phyloP scores from a whole-genome alignment of 2,888 invertebrate genomes.

The Tuta absoluta region DNA sequence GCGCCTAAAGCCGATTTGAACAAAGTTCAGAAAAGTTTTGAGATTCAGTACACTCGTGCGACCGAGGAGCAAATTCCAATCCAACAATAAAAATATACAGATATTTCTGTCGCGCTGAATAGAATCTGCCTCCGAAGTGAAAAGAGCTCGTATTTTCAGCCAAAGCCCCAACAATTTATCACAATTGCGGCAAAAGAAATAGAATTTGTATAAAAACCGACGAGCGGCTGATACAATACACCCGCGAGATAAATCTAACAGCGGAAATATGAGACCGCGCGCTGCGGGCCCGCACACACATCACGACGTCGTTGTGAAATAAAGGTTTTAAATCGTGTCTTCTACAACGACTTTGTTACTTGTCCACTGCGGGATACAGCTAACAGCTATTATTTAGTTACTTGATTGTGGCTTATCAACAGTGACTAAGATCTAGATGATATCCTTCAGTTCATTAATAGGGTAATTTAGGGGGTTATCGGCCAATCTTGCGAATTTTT shows the following conservation, averaged over 20 bases:
- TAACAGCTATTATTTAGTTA: too few species aligned
- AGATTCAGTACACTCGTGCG: neutral
- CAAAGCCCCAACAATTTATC: conserved; percentile 1
- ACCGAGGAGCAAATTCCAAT: neutral
- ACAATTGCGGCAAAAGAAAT: conserved; percentile 2
- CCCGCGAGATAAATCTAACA: conserved; percentile 10
- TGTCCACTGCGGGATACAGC: too few species aligned
- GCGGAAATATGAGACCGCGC: conserved; percentile 4
- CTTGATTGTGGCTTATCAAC: too few species aligned
- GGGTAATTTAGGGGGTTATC: too few species aligned
- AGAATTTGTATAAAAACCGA: conserved; percentile 8
- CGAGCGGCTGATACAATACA: conserved; percentile 10
- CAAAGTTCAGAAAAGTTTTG: neutral
- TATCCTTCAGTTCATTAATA: too few species aligned
- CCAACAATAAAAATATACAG: neutral
- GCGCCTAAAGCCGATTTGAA: too few species aligned
- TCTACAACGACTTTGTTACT: too few species aligned
- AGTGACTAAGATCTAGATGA: too few species aligned
- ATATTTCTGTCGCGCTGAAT: neutral
- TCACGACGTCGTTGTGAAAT: neutral
- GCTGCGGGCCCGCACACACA: neutral
- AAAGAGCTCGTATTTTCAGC: conserved; percentile 6
- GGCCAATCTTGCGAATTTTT: too few species aligned
- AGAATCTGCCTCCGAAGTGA: conserved; percentile 6
- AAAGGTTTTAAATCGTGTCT: too few species aligned